Base-by-base conservation (phyloP, 2,113 vertebrate genomes). In the Numida meleagris region DNA sequence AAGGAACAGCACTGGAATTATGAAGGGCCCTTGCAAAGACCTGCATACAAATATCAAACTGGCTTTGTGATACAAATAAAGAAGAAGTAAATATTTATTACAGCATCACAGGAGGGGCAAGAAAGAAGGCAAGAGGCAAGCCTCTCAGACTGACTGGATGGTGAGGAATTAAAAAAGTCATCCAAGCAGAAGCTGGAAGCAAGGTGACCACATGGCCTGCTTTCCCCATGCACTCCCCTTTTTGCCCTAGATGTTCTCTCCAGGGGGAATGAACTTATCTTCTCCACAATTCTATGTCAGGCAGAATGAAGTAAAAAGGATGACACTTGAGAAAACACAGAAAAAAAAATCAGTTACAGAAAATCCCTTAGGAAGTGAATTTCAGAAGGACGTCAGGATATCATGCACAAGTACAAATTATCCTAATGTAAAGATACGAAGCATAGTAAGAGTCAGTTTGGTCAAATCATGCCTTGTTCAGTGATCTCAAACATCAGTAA, bases 181-280 rank as follows among this genome's bases (percentile, higher is more conserved):
- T 4, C 0, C 2, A 50, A 84, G 23, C 23, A 77, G 45, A 66
- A 83, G 59, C 29, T 63, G 16, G n/a, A 59, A 53, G 25, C 12
- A 17, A 17, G 87, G 38, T 1, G 1, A 53, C 4, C 21, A 17
- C 40, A 48, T 0, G 0, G 24, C 34, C 53, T 10, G 7, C 36
- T 50, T 50, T 36, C 42, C 10, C 14, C 40, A 4, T 31, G 34
- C 24, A 8, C 0, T 61, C 40, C 33, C 34, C 4, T 46, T 78
- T 61, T 42, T 57, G 21, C 61, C 38, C 34, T 68, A 53, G 15
- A 43, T 15, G 16, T 29, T 46, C n/a, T 51, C 38, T 55, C 31
- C 34, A n/a, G 10, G 14, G 21, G 14, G 71, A 76, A 73, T 12
- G 17, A 21, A 61, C 9, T 10, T 71, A 53, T 61, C 53, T n/a